Evolutionary conservation across 2,113 vertebrate genomes (phyloP).

Genomic region (Girardinichthys multiradiatus): DNA sequence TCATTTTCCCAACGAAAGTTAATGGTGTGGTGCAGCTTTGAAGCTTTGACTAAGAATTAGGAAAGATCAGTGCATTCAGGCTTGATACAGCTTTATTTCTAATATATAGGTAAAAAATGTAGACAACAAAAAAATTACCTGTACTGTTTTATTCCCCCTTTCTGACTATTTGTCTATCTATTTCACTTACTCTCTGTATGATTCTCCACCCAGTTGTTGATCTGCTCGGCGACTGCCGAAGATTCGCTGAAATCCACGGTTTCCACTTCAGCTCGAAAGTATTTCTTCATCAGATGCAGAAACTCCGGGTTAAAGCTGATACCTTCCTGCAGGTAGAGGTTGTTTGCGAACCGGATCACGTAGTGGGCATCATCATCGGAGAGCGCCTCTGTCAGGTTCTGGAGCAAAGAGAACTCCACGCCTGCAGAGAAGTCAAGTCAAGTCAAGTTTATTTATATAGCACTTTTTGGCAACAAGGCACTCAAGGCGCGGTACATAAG

Average conservation of each 20-base stretch:
- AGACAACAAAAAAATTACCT: not conserved
- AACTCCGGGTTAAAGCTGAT: slow-evolving; percentile 90
- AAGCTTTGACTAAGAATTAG: not conserved
- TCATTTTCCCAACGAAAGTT: not conserved
- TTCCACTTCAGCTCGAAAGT: slow-evolving; percentile 89
- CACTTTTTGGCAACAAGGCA: too few relatives aligned
- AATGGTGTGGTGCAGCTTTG: not conserved
- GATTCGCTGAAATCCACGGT: slow-evolving; percentile 91
- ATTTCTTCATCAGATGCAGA: slow-evolving; percentile 90
- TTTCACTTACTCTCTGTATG: slow-evolving; percentile 92
- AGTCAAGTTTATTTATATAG: too few relatives aligned
- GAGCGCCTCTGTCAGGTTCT: slow-evolving; percentile 86
- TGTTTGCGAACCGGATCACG: slow-evolving; percentile 90
- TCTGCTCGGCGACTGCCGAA: slow-evolving; percentile 86
- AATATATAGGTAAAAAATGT: not conserved
- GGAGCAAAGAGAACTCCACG: slow-evolving; percentile 89
- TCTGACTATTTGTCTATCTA: not conserved
- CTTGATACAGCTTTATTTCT: not conserved
- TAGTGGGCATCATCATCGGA: slow-evolving; percentile 83
- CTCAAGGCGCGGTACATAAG: too few relatives aligned
- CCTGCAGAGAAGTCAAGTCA: too few relatives aligned
- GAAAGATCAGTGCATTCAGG: not conserved
- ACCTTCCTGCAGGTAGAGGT: slow-evolving; percentile 92
- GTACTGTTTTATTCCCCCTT: not conserved
- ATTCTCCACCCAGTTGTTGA: slow-evolving; percentile 97